Evolutionary conservation across 1,140 invertebrate genomes (phyloP).

Genomic region (Eciton burchellii): DNA sequence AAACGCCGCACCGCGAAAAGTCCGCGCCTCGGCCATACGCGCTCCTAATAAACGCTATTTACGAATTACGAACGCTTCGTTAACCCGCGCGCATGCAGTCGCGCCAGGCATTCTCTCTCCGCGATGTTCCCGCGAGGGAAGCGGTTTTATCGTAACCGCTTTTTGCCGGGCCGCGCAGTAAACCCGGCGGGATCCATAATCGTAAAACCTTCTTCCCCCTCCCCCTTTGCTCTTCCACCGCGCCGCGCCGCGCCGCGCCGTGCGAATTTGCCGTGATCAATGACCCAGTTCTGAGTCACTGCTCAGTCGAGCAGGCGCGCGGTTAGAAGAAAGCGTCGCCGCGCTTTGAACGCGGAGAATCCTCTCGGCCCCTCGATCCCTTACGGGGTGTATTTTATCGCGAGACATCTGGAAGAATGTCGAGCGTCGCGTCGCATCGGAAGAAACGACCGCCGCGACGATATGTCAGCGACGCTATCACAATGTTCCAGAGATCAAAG

Average conservation of each 20-base stretch:
- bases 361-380: not conserved
- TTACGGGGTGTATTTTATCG: no score
- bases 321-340: not conserved
- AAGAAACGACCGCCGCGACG: no score
- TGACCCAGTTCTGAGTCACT: slow-evolving; percentile 67
- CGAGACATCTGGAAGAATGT: no score
- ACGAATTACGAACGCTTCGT: slow-evolving; percentile 65
- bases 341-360: not conserved
- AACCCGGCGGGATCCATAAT: slow-evolving; percentile 50
- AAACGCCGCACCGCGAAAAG: slow-evolving; percentile 26
- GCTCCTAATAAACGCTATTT: slow-evolving; percentile 39
- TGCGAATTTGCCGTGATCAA: slow-evolving; percentile 63
- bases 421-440: no score
- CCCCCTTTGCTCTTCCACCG: no score
- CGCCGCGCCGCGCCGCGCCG: no score
- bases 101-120: not conserved
- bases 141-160: slow-evolving; percentile 26
- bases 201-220: slow-evolving; percentile 67
- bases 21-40: not conserved
- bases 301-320: slow-evolving; percentile 9
- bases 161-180: slow-evolving; percentile 29
- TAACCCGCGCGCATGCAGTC: slow-evolving; percentile 27
- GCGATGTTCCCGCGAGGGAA: slow-evolving; percentile 25
- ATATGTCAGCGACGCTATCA: no score
- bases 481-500: no score